These are phyloP conservation scores for Pachydiplax longipennis DNA, from an alignment of 2,888 invertebrate species.

Conservation along the genomic window DNA sequence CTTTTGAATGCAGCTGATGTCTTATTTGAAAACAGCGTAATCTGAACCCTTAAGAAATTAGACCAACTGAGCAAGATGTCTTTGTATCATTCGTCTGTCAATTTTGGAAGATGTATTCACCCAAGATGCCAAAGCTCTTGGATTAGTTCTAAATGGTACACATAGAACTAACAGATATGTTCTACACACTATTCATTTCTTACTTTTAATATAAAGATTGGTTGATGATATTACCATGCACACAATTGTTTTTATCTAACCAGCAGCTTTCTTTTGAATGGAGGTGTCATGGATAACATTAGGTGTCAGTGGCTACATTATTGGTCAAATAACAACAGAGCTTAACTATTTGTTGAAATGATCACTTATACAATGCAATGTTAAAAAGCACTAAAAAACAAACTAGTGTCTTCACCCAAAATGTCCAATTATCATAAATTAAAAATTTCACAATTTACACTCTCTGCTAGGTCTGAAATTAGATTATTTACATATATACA, in stretches of 20 bases:
- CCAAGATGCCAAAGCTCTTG: neutral
- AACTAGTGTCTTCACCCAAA: constrained; percentile 35
- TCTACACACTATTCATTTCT: neutral
- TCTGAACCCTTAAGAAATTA: neutral
- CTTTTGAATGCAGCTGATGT: neutral
- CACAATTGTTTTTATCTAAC: neutral
- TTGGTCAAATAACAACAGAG: neutral
- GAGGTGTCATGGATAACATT: neutral
- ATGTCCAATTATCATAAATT: constrained; percentile 39
- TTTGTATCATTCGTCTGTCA: neutral
- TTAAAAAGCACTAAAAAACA: constrained; percentile 30
- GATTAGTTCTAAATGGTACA: neutral
- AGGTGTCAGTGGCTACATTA: constrained; percentile 18
- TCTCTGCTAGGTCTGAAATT: neutral
- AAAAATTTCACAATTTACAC: constrained; percentile 31
- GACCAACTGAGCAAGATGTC: neutral
- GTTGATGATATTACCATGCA: neutral
- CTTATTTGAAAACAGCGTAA: neutral
- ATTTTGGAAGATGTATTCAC: neutral
- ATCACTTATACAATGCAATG: constrained; percentile 17
- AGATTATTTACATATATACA: constrained; percentile 39
- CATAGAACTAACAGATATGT: neutral
- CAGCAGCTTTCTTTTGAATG: neutral
- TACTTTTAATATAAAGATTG: neutral
- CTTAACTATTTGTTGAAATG: constrained; percentile 22